phyloP scores from a whole-genome alignment of 2,797 vertebrate genomes.

The Enteromius mattozi region DNA sequence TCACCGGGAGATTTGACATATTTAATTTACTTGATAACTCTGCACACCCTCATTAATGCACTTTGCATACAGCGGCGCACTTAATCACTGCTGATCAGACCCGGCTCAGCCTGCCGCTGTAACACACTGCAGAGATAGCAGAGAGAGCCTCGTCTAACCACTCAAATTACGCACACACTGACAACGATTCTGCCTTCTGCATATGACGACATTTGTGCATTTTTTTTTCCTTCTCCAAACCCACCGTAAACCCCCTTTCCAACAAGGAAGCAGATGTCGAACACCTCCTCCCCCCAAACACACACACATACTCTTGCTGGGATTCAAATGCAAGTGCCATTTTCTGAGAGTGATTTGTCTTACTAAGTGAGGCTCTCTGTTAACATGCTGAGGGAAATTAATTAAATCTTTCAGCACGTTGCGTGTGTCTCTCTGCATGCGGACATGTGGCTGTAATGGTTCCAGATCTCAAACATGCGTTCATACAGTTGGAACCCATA shows the following conservation, averaged over 20 bases:
- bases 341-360: constrained; percentile 70
- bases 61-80: constrained; percentile 91
- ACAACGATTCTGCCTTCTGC: constrained; percentile 12
- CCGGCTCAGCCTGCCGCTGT: constrained; percentile 71
- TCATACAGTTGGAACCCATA: constrained; percentile 32
- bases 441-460: constrained; percentile 43
- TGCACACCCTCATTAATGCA: constrained; percentile 95
- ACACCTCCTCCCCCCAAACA: constrained; percentile 59
- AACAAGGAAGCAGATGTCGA: constrained; percentile 77
- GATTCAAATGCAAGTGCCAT: constrained; percentile 67
- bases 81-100: constrained; percentile 94
- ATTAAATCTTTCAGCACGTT: constrained; percentile 49
- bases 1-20: constrained; percentile 96
- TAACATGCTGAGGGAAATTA: constrained; percentile 62
- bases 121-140: constrained; percentile 48
- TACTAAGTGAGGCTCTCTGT: constrained; percentile 71
- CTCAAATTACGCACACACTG: constrained; percentile 47
- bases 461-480: constrained; percentile 50
- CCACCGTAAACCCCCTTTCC: constrained; percentile 65
- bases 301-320: constrained; percentile 48
- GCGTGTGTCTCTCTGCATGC: constrained; percentile 44
- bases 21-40: constrained; percentile 99
- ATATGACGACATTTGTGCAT: neutral
- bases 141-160: constrained; percentile 34
- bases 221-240: constrained; percentile 22